Evolutionary conservation across 2,888 invertebrate species (phyloP).

Genomic region (Trissoscelio sp.): DNA sequence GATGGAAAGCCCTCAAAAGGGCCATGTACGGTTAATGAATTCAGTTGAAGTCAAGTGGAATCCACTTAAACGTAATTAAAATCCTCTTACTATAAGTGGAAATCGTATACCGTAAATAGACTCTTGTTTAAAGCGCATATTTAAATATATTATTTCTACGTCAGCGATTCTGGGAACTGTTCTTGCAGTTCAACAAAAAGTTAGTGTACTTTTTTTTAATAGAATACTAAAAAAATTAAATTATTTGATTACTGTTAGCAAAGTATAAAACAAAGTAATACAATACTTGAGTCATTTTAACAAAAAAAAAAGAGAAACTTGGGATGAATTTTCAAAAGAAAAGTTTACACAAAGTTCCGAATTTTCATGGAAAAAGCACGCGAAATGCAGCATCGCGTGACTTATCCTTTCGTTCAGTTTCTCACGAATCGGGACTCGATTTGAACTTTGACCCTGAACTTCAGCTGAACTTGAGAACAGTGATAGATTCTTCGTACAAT

Average conservation of each 20-base stretch:
- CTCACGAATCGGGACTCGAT: constrained; percentile 54
- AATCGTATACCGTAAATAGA: constrained; percentile 54
- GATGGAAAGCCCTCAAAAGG: constrained; percentile 30
- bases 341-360: not conserved
- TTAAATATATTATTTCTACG: constrained; percentile 57
- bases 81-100: constrained; percentile 63
- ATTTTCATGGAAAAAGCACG: constrained; percentile 31
- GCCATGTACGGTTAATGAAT: constrained; percentile 53
- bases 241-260: no score
- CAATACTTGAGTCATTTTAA: no score
- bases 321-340: not conserved
- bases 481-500: constrained; percentile 32
- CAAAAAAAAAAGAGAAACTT: not conserved
- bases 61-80: constrained; percentile 61
- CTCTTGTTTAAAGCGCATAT: constrained; percentile 43
- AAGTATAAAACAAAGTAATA: no score
- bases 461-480: constrained; percentile 50
- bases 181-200: constrained; percentile 7
- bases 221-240: not conserved
- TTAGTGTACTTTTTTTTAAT: not conserved
- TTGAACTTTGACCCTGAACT: constrained; percentile 62
- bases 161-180: constrained; percentile 35
- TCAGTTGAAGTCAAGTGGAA: constrained; percentile 53
- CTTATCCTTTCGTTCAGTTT: constrained; percentile 45
- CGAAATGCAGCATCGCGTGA: constrained; percentile 53